Conservation (phyloP, 2,888 invertebrate genomes). For the Caenorhabditis uteleia region DNA sequence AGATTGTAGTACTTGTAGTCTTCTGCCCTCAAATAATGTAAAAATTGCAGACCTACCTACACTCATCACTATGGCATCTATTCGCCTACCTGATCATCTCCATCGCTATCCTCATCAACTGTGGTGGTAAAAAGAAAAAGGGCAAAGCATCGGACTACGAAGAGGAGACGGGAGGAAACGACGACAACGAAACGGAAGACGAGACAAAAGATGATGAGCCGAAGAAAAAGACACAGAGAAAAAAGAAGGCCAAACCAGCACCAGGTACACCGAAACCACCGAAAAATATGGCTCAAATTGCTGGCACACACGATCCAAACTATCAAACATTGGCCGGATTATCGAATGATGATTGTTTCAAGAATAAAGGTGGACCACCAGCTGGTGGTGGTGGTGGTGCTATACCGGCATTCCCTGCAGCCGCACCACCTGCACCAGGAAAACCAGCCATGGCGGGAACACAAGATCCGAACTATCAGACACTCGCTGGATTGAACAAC, state of each 20-base stretch:
- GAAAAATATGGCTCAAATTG: background rate
- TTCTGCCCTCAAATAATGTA: no score
- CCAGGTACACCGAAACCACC: constrained; percentile 1
- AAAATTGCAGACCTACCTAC: no score
- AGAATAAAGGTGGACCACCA: background rate
- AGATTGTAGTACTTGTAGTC: no score
- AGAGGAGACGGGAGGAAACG: background rate
- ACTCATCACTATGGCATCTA: no score
- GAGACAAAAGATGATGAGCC: background rate
- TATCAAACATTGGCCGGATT: constrained; percentile 5
- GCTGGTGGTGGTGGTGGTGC: constrained; percentile 1
- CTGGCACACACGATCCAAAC: constrained; percentile 1
- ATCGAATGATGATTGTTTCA: background rate
- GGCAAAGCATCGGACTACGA: background rate
- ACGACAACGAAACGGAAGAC: background rate
- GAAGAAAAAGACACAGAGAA: background rate
- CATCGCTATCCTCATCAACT: no score
- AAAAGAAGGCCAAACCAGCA: background rate
- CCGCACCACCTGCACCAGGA: background rate
- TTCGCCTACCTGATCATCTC: no score
- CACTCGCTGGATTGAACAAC: no score
- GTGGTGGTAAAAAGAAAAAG: no score
- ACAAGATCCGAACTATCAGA: constrained; percentile 1
- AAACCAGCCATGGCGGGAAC: constrained; percentile 1
- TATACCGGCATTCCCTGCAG: background rate